Conservation (phyloP, 2,888 invertebrate species). For the Tinea pellionella region DNA sequence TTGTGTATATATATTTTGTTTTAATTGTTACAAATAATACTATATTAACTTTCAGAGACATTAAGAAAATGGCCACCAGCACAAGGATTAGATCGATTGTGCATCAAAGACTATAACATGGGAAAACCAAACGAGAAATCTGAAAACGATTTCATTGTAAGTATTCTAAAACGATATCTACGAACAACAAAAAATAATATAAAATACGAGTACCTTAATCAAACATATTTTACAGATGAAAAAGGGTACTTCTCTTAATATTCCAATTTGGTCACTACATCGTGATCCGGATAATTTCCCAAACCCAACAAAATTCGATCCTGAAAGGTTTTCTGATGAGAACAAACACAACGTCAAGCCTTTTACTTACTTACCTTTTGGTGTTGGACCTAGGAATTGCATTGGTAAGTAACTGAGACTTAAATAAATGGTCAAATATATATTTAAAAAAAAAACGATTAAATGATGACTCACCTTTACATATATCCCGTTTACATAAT, state of each 20-base stretch:
- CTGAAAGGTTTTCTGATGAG: conserved; percentile 18
- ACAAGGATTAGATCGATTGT: background rate
- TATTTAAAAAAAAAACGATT: too few species aligned
- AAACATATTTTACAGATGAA: conserved; percentile 3
- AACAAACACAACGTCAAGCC: conserved; percentile 15
- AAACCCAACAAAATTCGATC: conserved; percentile 17
- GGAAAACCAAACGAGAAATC: conserved; percentile 9
- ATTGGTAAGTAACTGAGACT: conserved; percentile 16
- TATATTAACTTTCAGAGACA: conserved; percentile 4
- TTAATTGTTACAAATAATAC: background rate
- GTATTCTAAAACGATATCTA: background rate
- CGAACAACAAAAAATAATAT: background rate
- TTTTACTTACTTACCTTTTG: conserved; percentile 17
- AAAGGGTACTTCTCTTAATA: conserved; percentile 14
- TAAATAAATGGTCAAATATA: too few species aligned
- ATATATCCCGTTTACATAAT: too few species aligned
- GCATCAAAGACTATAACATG: conserved; percentile 12
- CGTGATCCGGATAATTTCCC: conserved; percentile 16
- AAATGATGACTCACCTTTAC: too few species aligned
- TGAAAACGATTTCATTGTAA: conserved; percentile 11
- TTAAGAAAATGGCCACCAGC: conserved; percentile 13
- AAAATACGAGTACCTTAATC: background rate
- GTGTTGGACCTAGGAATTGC: conserved; percentile 18
- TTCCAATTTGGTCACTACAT: conserved; percentile 15
- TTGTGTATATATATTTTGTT: too few species aligned